phyloP scores from a whole-genome alignment of 1,140 invertebrate species.

The Eumaeus atala region DNA sequence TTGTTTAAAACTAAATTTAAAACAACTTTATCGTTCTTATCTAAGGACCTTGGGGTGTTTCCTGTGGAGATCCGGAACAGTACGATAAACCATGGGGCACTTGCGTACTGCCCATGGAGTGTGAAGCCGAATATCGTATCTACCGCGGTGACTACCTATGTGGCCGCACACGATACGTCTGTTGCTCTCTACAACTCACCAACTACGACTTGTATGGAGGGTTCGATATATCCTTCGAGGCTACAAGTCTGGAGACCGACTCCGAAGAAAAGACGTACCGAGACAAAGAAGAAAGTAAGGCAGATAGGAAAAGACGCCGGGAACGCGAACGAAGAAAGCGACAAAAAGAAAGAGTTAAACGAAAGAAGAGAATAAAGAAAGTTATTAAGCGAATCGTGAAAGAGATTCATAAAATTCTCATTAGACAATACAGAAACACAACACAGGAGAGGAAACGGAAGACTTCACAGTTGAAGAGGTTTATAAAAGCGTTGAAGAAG shows the following conservation, averaged over 20 bases:
- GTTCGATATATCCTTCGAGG: constrained; percentile 50
- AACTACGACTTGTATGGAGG: constrained; percentile 54
- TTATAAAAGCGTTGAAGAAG: constrained; percentile 47
- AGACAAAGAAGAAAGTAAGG: constrained; percentile 26
- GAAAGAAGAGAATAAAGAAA: constrained; percentile 47
- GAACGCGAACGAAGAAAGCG: constrained; percentile 31
- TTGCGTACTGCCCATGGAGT: constrained; percentile 54
- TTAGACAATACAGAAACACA: constrained; percentile 42
- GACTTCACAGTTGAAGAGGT: constrained; percentile 52
- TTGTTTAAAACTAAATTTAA: neutral
- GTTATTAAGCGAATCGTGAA: constrained; percentile 45
- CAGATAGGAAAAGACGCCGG: constrained; percentile 18
- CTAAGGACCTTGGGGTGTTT: constrained; percentile 55
- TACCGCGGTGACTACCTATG: constrained; percentile 55
- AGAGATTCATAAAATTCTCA: constrained; percentile 50
- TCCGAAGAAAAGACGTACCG: constrained; percentile 41
- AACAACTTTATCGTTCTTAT: constrained; percentile 7
- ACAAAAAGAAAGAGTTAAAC: constrained; percentile 33
- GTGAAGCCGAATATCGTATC: constrained; percentile 53
- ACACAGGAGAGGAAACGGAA: constrained; percentile 43
- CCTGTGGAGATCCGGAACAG: constrained; percentile 62
- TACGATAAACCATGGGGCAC: constrained; percentile 54
- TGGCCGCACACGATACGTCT: constrained; percentile 49
- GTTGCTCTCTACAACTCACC: constrained; percentile 43
- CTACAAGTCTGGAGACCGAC: constrained; percentile 39